Conservation (phyloP, 2,797 vertebrate species). For the Spondyliosoma cantharus region DNA sequence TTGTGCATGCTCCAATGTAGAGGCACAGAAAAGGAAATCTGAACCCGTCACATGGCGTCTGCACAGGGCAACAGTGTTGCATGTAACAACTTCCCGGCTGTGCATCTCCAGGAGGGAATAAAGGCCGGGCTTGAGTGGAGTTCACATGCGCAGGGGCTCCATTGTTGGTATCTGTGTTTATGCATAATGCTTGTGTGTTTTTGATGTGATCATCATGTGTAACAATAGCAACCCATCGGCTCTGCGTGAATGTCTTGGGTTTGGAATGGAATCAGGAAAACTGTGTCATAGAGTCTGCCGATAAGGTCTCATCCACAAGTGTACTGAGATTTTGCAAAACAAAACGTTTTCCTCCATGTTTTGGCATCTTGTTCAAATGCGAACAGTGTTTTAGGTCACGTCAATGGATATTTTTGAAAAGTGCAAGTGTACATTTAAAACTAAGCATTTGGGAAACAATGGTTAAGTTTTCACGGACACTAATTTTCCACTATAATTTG, state of each 20-base stretch:
- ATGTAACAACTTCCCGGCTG: slow-evolving; percentile 49
- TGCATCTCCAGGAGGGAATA: slow-evolving; percentile 19
- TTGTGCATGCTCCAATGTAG: slow-evolving; percentile 35
- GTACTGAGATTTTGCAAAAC: too few species aligned
- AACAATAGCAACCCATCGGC: not conserved
- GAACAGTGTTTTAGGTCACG: too few species aligned
- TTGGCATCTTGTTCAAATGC: too few species aligned
- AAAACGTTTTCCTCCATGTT: too few species aligned
- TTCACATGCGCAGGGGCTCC: not conserved
- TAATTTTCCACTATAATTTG: too few species aligned
- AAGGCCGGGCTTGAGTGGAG: not conserved
- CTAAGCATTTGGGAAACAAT: too few species aligned
- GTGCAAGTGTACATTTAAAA: too few species aligned
- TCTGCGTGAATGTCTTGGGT: slow-evolving; percentile 4
- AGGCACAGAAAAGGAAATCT: slow-evolving; percentile 53
- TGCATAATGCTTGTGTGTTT: not conserved
- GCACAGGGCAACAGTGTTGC: slow-evolving; percentile 51
- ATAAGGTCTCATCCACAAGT: not conserved
- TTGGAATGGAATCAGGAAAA: not conserved
- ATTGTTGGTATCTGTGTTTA: slow-evolving; percentile 19
- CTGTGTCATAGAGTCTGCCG: not conserved
- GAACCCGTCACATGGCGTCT: slow-evolving; percentile 72
- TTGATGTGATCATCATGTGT: not conserved
- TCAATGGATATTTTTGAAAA: too few species aligned
- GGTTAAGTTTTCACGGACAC: too few species aligned